Base-by-base conservation (phyloP, 2,113 vertebrate genomes). In the Axis porcinus region DNA sequence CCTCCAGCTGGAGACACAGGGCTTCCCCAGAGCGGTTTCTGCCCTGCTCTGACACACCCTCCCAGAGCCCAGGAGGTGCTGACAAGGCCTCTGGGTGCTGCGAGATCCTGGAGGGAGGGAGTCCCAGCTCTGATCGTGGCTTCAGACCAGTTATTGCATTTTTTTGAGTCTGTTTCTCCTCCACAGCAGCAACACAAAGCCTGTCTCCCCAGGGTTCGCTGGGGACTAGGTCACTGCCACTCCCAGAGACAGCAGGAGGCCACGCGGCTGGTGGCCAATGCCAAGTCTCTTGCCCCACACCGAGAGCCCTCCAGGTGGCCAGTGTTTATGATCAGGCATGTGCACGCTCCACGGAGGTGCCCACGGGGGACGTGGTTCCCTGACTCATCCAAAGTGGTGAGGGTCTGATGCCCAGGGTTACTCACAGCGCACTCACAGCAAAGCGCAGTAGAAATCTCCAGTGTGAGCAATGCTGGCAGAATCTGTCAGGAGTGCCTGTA, bases 21-120 rank as follows among this genome's bases (percentile, higher is more conserved):
- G 4, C 30, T 62, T 36, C 50, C 12, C 0, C 47, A 45, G 45
- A 4, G 47, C 0, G 0, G 17, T 16, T 4, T 55, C 30, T 55
- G n/a, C 40, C 57, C 15, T 47, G 82, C 57, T 47, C 30, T 4
- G 47, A 15, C 6, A 3, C 25, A 33, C 21, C 0, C 10, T 54
- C 33, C 81, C 40, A 6, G 88, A 76, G 52, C 57, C 27, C 5
- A 0, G 28, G 40, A 12, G 33, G 16, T 23, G 33, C 55, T 36
- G 54, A 3, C 67, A 28, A 40, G 33, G 7, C 58, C 86, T 55
- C 15, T 3, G 9, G 58, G 76, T 10, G 5, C 45, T 10, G 47
- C 3, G 1, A 14, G 50, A 47, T 12, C 23, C 5, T 5, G 36
- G 93, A 67, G 47, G 76, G 16, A 57, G 52, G 50, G 86, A 70